phyloP scores from a whole-genome alignment of 2,888 invertebrate genomes.

The Congeria kusceri region DNA sequence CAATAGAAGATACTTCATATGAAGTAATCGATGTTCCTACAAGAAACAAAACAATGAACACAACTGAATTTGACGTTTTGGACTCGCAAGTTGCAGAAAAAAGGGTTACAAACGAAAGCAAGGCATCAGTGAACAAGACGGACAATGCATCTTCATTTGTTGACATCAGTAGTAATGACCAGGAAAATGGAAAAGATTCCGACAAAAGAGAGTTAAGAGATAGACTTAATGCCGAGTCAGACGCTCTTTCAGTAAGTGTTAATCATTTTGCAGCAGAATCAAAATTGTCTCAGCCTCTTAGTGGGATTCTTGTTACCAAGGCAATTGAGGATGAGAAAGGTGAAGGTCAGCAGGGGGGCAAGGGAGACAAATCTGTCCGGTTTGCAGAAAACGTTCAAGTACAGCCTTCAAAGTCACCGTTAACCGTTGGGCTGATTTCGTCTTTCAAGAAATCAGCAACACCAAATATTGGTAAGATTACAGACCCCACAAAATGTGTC shows the following conservation, averaged over 20 bases:
- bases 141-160: conserved; percentile 62
- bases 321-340: conserved; percentile 16
- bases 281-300: conserved; percentile 1
- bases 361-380: conserved; percentile 58
- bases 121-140: conserved; percentile 11
- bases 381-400: conserved; percentile 43
- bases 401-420: conserved; percentile 13
- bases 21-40: conserved; percentile 60
- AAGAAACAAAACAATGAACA: conserved; percentile 44
- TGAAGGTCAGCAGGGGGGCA: conserved; percentile 23
- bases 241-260: conserved; percentile 10
- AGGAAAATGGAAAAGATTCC: conserved; percentile 14
- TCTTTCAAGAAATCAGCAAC: conserved; percentile 25
- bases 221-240: neutral
- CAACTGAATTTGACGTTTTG: conserved; percentile 60
- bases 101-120: conserved; percentile 4
- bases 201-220: neutral
- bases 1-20: conserved; percentile 64
- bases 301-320: conserved; percentile 35
- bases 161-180: conserved; percentile 54
- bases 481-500: too few relatives aligned
- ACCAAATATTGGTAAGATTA: conserved; percentile 51
- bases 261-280: conserved; percentile 23
- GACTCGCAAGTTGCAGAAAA: conserved; percentile 11
- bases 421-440: conserved; percentile 40